A percentile compares a stretch with the other conserved stretches of the same genome.
These are phyloP conservation scores for Ceraclea dissimilis DNA, from an alignment of 2,888 invertebrate species.

Conservation along the genomic window DNA sequence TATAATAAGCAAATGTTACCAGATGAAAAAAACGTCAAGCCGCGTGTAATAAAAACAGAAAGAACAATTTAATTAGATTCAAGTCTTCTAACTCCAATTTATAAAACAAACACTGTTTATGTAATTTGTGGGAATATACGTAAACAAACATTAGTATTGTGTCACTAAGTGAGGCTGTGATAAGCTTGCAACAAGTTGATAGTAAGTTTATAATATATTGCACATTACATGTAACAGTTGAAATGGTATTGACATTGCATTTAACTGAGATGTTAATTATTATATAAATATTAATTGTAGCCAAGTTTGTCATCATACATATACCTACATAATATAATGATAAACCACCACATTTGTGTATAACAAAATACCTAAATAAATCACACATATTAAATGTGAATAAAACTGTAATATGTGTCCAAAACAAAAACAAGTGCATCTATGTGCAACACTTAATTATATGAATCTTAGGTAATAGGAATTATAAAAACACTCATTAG, in stretches of 20 bases:
- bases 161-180: too few species aligned
- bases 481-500: slow-evolving; percentile 21
- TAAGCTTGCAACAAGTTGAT: too few species aligned
- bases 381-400: background rate
- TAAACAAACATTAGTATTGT: too few species aligned
- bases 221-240: background rate
- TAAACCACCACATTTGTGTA: background rate
- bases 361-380: background rate
- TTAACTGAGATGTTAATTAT: background rate
- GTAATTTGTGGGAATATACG: too few species aligned
- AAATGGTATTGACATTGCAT: too few species aligned
- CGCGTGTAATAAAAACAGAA: slow-evolving; percentile 25
- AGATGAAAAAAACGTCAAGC: slow-evolving; percentile 21
- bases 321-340: too few species aligned
- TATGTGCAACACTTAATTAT: slow-evolving; percentile 23
- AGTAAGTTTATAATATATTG: too few species aligned
- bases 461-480: slow-evolving; percentile 12
- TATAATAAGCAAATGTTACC: slow-evolving; percentile 16
- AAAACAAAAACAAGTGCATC: slow-evolving; percentile 17
- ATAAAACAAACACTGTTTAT: too few species aligned
- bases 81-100: too few species aligned
- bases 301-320: too few species aligned
- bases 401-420: background rate
- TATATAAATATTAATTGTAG: background rate
- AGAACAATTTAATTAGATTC: slow-evolving; percentile 21